phyloP scores from a whole-genome alignment of 2,797 vertebrate genomes.

The Vultur gryphus region DNA sequence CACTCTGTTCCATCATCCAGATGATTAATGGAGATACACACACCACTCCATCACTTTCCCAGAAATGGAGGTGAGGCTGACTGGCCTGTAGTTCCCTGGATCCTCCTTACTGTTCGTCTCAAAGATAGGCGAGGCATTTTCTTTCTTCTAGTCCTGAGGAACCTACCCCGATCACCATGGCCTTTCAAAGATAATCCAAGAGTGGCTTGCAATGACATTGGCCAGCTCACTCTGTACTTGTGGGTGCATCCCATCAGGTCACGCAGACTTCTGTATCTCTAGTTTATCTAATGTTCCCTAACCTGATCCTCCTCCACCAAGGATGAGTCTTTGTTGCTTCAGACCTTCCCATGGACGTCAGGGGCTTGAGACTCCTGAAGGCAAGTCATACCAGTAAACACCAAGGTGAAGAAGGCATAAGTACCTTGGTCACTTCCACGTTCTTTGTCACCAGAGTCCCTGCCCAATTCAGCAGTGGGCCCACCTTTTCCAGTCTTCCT shows the following conservation, averaged over 20 bases:
- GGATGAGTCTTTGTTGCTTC: background rate
- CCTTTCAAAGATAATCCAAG: background rate
- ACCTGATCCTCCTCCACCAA: background rate
- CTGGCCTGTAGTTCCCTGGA: background rate
- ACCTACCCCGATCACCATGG: background rate
- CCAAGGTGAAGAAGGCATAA: background rate
- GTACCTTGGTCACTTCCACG: background rate
- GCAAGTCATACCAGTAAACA: background rate
- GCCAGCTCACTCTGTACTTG: background rate
- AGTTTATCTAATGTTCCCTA: background rate
- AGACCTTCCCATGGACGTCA: background rate
- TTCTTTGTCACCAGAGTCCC: background rate
- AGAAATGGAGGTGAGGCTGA: background rate
- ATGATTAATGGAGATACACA: background rate
- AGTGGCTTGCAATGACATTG: background rate
- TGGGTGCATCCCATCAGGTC: background rate
- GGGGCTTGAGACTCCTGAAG: background rate
- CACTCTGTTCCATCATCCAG: background rate
- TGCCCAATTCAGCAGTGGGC: background rate
- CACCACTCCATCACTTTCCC: background rate
- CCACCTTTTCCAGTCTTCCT: background rate
- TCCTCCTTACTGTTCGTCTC: background rate
- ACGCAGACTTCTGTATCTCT: accelerated
- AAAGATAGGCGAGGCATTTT: background rate
- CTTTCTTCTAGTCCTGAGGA: background rate